Percentiles rank a stretch among this genome's conserved stretches.
phyloP scores from a whole-genome alignment of 2,113 vertebrate genomes.

The Psilopsiagon aurifrons region DNA sequence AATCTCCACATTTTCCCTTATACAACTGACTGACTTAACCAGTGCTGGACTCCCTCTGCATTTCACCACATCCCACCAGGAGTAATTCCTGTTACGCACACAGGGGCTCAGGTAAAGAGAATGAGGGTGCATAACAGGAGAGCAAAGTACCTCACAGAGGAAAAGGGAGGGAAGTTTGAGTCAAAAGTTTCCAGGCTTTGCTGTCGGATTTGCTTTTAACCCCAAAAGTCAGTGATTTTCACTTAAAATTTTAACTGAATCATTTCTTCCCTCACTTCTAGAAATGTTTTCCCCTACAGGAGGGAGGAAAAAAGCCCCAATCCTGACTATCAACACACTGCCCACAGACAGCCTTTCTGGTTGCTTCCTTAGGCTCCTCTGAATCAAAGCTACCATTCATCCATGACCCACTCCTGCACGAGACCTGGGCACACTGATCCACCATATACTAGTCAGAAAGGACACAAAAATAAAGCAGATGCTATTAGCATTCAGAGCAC shows the following conservation, averaged over 20 bases:
- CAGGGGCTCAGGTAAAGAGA: neutral
- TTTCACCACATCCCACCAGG: neutral
- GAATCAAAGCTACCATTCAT: slow-evolving; percentile 54
- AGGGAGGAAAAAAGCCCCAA: rapidly evolving
- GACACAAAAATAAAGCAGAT: slow-evolving; percentile 58
- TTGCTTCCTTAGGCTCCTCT: neutral
- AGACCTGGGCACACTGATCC: slow-evolving; percentile 56
- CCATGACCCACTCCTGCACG: neutral
- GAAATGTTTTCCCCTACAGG: neutral
- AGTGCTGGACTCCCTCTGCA: neutral
- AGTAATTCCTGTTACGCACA: neutral
- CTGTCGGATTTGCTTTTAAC: neutral
- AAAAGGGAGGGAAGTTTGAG: neutral
- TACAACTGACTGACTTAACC: neutral
- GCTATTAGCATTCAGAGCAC: slow-evolving; percentile 65
- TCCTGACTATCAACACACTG: neutral
- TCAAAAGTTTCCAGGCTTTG: neutral
- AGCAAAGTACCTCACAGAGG: neutral
- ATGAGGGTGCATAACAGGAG: neutral
- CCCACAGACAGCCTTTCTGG: neutral
- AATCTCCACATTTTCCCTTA: neutral
- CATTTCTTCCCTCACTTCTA: neutral
- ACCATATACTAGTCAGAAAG: neutral
- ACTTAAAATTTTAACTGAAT: neutral
- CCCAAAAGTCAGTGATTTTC: neutral